A percentile compares a stretch with the other conserved stretches of the same genome.
These are phyloP conservation scores for Delia radicum DNA, from an alignment of 1,140 invertebrate genomes.

Conservation along the genomic window DNA sequence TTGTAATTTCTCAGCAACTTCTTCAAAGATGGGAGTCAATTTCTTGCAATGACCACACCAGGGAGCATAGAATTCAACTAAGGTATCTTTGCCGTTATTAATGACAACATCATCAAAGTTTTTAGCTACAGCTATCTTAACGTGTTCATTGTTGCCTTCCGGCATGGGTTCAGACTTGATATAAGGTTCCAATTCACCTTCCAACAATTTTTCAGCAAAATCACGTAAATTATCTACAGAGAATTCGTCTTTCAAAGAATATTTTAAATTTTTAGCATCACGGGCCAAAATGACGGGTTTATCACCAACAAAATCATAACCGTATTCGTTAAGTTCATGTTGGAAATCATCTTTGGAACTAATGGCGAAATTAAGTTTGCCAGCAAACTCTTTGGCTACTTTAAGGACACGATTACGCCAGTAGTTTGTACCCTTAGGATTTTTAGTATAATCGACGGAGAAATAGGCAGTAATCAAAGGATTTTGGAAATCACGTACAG, in stretches of 20 bases:
- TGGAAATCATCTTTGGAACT: slow-evolving; percentile 91
- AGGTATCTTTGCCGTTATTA: slow-evolving; percentile 88
- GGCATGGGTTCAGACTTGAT: slow-evolving; percentile 95
- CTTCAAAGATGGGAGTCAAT: slow-evolving; percentile 89
- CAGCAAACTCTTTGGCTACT: slow-evolving; percentile 84
- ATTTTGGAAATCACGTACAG: slow-evolving; percentile 80
- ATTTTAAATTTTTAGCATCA: slow-evolving; percentile 85
- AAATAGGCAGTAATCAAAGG: slow-evolving; percentile 93
- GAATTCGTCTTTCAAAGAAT: slow-evolving; percentile 87
- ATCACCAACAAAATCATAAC: slow-evolving; percentile 84
- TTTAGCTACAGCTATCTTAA: slow-evolving; percentile 92
- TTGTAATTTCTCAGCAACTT: slow-evolving; percentile 87
- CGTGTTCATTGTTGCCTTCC: slow-evolving; percentile 77
- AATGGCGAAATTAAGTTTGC: slow-evolving; percentile 83
- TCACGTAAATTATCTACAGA: slow-evolving; percentile 82
- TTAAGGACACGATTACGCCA: slow-evolving; percentile 97
- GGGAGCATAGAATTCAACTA: slow-evolving; percentile 97
- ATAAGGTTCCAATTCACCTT: slow-evolving; percentile 84
- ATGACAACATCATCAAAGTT: slow-evolving; percentile 96
- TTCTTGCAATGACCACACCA: slow-evolving; percentile 99
- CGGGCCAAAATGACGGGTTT: slow-evolving; percentile 87
- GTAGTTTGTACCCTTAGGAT: slow-evolving; percentile 98
- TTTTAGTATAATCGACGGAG: slow-evolving; percentile 94
- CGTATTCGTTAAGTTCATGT: slow-evolving; percentile 91
- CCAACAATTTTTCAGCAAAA: slow-evolving; percentile 87